Evolutionary conservation across 2,888 invertebrate species (phyloP).

Genomic region (Lapara coniferarum): DNA sequence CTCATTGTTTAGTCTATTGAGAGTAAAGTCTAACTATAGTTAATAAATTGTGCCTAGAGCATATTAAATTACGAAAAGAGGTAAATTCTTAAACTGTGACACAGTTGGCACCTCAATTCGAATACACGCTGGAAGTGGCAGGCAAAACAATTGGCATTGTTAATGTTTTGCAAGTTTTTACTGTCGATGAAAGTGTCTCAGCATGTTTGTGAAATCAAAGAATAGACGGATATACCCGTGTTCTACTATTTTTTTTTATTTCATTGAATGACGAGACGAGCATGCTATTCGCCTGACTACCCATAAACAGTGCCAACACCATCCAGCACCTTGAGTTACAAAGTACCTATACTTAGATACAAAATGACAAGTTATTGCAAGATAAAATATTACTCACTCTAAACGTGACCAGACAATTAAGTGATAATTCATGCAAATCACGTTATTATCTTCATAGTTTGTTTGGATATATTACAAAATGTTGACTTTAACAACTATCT

Average conservation of each 20-base stretch:
- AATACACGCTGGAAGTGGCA: neutral
- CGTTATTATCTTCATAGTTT: neutral
- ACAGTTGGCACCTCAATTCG: neutral
- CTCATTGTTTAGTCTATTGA: no score
- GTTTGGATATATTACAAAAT: constrained; percentile 6
- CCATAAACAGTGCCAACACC: no score
- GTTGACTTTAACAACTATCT: constrained; percentile 4
- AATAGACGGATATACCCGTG: constrained; percentile 39
- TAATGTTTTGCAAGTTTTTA: constrained; percentile 40
- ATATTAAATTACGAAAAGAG: no score
- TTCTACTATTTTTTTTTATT: constrained; percentile 1
- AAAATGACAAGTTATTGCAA: neutral
- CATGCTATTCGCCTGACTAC: no score
- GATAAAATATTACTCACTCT: neutral
- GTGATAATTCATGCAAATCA: constrained; percentile 8
- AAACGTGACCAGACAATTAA: neutral
- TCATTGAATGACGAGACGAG: no score
- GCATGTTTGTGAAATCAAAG: constrained; percentile 32
- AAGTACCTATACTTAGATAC: no score
- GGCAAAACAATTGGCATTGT: constrained; percentile 34
- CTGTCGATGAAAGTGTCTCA: constrained; percentile 31
- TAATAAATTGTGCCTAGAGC: neutral
- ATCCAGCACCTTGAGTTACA: no score
- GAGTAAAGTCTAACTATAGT: no score
- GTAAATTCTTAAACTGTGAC: neutral